Evolutionary conservation across 2,113 vertebrate genomes (phyloP).

Genomic region (Nothoprocta pentlandii): DNA sequence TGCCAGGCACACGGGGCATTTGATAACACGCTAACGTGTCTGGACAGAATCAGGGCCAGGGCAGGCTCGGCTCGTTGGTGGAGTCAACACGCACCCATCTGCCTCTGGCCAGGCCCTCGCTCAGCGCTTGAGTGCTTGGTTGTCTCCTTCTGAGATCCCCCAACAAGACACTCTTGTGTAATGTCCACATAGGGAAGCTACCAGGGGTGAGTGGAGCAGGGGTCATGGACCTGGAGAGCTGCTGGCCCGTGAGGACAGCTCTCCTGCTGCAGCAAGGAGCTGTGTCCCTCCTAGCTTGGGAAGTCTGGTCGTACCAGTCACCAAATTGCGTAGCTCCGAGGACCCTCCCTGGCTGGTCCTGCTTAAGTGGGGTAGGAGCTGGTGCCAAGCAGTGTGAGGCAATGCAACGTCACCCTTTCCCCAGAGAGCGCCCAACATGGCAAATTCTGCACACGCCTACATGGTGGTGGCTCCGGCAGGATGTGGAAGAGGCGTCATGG

Average conservation of each 20-base stretch:
- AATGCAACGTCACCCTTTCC: neutral
- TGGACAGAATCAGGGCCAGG: neutral
- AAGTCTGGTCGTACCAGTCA: neutral
- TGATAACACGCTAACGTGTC: neutral
- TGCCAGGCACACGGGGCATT: conserved; percentile 14
- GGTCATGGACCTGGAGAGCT: neutral
- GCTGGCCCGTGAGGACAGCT: fast-evolving
- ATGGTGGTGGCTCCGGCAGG: neutral
- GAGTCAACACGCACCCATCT: neutral
- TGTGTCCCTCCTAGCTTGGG: fast-evolving
- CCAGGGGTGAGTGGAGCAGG: neutral
- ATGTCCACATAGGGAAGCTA: neutral
- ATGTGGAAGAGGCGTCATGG: neutral
- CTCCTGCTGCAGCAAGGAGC: neutral
- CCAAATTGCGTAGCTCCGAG: fast-evolving
- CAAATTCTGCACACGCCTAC: neutral
- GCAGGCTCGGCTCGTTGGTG: neutral
- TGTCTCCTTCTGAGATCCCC: neutral
- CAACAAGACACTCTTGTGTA: fast-evolving
- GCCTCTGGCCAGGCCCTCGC: neutral
- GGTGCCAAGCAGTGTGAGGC: neutral
- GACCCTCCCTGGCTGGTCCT: neutral
- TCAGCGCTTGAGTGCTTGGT: neutral
- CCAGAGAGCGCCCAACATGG: neutral
- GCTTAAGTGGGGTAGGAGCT: neutral